phyloP scores from a whole-genome alignment of 2,888 invertebrate species.

The Netelia inedita region DNA sequence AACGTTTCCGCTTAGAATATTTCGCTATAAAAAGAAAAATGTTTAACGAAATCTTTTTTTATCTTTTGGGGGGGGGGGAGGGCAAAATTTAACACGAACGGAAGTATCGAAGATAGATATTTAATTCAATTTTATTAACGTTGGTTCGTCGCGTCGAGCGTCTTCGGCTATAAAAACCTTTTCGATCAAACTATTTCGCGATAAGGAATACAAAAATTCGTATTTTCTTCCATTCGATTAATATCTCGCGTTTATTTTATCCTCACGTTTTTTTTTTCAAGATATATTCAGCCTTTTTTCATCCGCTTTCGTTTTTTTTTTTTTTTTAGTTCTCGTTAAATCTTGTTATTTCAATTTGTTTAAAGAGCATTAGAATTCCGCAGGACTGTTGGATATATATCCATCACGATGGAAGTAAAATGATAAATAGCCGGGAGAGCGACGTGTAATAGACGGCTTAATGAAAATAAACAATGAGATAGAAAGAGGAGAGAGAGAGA shows the following conservation, averaged over 20 bases:
- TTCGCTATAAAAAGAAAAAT: background rate
- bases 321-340: background rate
- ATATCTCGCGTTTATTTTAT: too few relatives aligned
- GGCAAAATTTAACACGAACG: too few relatives aligned
- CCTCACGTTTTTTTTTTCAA: too few relatives aligned
- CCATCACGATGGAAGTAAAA: conserved; percentile 18
- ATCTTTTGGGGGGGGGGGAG: too few relatives aligned
- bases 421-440: conserved; percentile 25
- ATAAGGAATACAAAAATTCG: too few relatives aligned
- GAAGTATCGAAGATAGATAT: too few relatives aligned
- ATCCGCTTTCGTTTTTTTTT: background rate
- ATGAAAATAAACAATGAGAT: conserved; percentile 43
- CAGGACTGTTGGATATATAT: conserved; percentile 1
- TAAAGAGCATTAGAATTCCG: conserved; percentile 1
- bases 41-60: background rate
- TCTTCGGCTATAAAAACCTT: too few relatives aligned
- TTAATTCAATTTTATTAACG: too few relatives aligned
- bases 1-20: conserved; percentile 39
- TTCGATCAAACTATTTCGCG: too few relatives aligned
- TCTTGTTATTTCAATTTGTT: background rate
- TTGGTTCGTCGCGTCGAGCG: too few relatives aligned
- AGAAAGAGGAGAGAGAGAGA: conserved; percentile 3
- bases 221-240: too few relatives aligned
- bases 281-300: too few relatives aligned
- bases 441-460: conserved; percentile 16